Evolutionary conservation across 1,140 invertebrate genomes (phyloP), one percentile per base, ranked within the genome.

Genomic region (Trachelipus rathkii): DNA sequence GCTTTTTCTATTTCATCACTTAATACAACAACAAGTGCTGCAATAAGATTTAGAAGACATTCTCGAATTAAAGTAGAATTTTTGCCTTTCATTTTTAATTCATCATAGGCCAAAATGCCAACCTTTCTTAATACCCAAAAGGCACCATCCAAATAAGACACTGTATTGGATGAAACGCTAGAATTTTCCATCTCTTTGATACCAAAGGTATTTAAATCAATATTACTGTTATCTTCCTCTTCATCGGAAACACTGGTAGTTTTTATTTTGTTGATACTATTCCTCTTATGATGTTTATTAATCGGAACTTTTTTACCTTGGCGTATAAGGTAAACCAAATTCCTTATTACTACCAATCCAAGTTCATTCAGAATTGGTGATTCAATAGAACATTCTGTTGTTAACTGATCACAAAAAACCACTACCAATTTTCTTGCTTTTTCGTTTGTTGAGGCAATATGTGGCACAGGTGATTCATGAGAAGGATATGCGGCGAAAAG

Each of bases 21-120:
- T 4, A 78, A 66, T 19, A 70, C 72, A 33, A 81, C 73, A 21
- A 73, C 70, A 10, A 81, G n/a, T 13, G 77, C 80, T 10, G 80
- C 80, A 45, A 81, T 81, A 10, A 81, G 77, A 69, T 81, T 81
- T n/a, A 81, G 69, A 9, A 78, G 66, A 11, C 77, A 74, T 46
- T 78, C 80, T n/a, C 80, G 68, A 13, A 72, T 66, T 10, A 79
- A 53, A 19, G 77, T 81, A 13, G 46, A 60, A 60, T 74, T 67
- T 24, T 71, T 77, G 0, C 75, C 78, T 50, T 74, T 67, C 9
- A 23, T 73, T 19, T 77, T 46, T 1, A 81, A 71, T 13, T 81
- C 80, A 53, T 81, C 77, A 23, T 75, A 78, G 0, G 76, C 80
- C 44, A 81, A 33, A 23, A 78, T 75, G 7, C 77, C 74, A n/a